Conservation (phyloP, 2,888 invertebrate species). For the Ischnus inquisitorius region DNA sequence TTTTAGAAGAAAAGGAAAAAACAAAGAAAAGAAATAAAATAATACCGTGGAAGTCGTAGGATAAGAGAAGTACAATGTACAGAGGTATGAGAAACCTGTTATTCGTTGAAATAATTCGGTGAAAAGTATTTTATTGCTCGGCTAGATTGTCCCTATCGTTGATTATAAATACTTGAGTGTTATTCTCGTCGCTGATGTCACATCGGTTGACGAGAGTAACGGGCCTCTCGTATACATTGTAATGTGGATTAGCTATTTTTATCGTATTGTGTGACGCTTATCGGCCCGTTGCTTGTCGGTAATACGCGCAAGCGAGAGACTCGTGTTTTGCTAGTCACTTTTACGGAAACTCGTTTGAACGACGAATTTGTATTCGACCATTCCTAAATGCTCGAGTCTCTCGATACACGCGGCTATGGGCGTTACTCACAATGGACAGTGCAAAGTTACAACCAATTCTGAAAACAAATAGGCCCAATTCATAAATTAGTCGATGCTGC, state of each 20-base stretch:
- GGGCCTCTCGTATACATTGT: constrained; percentile 6
- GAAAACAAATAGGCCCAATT: too few relatives aligned
- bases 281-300: constrained; percentile 1
- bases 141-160: not conserved
- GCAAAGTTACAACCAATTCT: too few relatives aligned
- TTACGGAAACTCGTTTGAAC: not conserved
- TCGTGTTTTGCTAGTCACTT: not conserved
- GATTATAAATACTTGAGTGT: constrained; percentile 25
- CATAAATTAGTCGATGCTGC: too few relatives aligned
- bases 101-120: not conserved
- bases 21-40: constrained; percentile 1
- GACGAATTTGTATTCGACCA: not conserved
- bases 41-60: too few relatives aligned
- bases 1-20: constrained; percentile 30
- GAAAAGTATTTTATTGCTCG: not conserved
- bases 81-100: constrained; percentile 19
- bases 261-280: constrained; percentile 26
- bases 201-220: not conserved
- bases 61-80: constrained; percentile 15
- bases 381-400: not conserved
- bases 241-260: constrained; percentile 22
- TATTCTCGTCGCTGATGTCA: constrained; percentile 21
- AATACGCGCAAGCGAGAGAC: not conserved
- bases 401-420: too few relatives aligned
- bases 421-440: too few relatives aligned